phyloP scores from a whole-genome alignment of 2,888 invertebrate species.

The Branchinecta sandiegonensis region DNA sequence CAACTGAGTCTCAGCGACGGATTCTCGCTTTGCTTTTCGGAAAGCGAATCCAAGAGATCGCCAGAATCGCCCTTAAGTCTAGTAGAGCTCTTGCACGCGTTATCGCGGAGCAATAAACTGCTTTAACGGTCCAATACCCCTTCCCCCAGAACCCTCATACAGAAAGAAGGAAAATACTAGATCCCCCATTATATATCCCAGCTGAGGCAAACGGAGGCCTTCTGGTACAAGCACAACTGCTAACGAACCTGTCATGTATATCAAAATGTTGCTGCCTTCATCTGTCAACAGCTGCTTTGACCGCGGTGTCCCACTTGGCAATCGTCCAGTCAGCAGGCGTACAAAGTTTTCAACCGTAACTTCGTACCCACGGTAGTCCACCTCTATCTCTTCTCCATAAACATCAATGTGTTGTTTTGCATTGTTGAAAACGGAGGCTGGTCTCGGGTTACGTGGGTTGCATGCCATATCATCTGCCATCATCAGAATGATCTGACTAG shows the following conservation, averaged over 20 bases:
- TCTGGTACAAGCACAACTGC: no score
- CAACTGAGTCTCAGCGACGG: no score
- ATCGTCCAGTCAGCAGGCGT: constrained; percentile 78
- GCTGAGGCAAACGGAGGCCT: no score
- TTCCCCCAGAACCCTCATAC: no score
- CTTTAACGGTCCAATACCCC: no score
- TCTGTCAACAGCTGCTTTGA: constrained; percentile 89
- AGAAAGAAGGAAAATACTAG: no score
- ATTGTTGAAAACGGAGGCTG: constrained; percentile 95
- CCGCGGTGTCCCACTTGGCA: constrained; percentile 80
- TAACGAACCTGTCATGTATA: constrained; percentile 59
- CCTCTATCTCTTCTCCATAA: constrained; percentile 98
- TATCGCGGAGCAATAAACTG: no score
- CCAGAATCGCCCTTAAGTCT: no score
- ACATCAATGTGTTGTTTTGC: constrained; percentile 96
- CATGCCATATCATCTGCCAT: constrained; percentile 99
- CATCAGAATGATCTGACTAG: constrained; percentile 89
- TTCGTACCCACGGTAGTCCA: constrained; percentile 78
- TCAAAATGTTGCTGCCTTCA: constrained; percentile 88
- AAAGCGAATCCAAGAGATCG: no score
- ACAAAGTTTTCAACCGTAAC: constrained; percentile 98
- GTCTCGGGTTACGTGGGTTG: constrained; percentile 90
- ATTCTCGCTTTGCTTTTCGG: no score
- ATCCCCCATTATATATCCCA: no score
- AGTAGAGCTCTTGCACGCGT: no score